These are phyloP conservation scores for Palythoa grandiflora DNA, from an alignment of 92 coral and sea anemone genomes.

Conservation along the genomic window DNA sequence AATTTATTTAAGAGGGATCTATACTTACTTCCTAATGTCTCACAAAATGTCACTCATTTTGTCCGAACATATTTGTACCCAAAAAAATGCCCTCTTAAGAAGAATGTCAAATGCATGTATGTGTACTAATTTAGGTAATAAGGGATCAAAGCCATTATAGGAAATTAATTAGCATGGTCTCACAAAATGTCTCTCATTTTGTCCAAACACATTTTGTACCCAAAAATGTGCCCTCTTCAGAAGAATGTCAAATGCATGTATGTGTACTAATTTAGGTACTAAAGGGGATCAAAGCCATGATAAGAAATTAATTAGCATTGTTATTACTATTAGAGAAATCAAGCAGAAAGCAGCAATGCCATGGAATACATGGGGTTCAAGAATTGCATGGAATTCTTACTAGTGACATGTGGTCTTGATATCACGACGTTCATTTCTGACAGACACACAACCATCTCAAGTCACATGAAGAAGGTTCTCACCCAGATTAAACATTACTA, in stretches of 20 bases:
- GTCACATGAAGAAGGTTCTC: conserved; percentile 51
- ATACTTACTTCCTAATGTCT: neutral
- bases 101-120: neutral
- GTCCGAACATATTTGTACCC: neutral
- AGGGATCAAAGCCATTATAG: neutral
- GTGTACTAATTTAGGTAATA: neutral
- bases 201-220: neutral
- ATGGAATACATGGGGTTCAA: conserved; percentile 56
- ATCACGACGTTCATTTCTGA: conserved; percentile 51
- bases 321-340: conserved; percentile 37
- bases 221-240: neutral
- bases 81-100: neutral
- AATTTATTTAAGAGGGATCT: neutral
- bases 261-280: neutral
- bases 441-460: conserved; percentile 34
- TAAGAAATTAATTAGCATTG: neutral
- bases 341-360: conserved; percentile 52
- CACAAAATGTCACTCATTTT: neutral
- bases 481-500: conserved; percentile 27
- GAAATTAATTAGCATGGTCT: neutral
- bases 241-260: neutral
- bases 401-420: conserved; percentile 15
- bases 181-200: neutral
- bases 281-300: neutral
- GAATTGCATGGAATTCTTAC: conserved; percentile 45